Conservation (phyloP, 1,140 invertebrate species). For the Agrypnia vestita region DNA sequence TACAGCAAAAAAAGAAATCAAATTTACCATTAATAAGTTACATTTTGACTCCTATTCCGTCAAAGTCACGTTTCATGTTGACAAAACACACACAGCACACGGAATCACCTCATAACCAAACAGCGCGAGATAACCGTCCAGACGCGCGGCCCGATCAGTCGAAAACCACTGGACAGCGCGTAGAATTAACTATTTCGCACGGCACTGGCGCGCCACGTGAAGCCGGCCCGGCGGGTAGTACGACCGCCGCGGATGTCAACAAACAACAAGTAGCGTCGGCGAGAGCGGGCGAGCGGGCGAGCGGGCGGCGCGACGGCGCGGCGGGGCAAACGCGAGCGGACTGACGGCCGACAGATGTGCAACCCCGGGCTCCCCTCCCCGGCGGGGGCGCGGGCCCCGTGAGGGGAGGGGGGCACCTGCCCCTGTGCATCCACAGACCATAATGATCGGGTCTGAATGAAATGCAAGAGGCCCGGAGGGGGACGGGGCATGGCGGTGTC, state of each 20-base stretch:
- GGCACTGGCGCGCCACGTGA: too few relatives aligned
- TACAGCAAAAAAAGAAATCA: too few relatives aligned
- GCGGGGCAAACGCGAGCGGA: neutral
- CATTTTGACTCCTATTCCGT: constrained; percentile 27
- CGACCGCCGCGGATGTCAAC: neutral
- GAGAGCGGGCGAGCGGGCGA: neutral
- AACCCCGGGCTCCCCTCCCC: neutral
- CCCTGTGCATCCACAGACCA: constrained; percentile 26
- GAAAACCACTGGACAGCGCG: too few relatives aligned
- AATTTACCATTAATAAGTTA: constrained; percentile 37
- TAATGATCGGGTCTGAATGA: constrained; percentile 37
- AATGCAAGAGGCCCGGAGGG: constrained; percentile 19
- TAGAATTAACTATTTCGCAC: too few relatives aligned
- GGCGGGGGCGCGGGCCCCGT: neutral
- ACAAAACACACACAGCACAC: constrained; percentile 10
- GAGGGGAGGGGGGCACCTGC: neutral
- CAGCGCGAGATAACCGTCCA: neutral
- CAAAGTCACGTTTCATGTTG: constrained; percentile 18
- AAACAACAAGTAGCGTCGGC: neutral
- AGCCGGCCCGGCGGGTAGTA: too few relatives aligned
- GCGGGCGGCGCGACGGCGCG: constrained; percentile 8
- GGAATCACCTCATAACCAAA: constrained; percentile 15
- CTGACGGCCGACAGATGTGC: constrained; percentile 38
- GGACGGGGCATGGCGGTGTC: constrained; percentile 7
- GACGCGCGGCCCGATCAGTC: too few relatives aligned